Evolutionary conservation across 2,888 invertebrate genomes (phyloP), one percentile per base, ranked within the genome.

Genomic region (Synanthedon tipuliformis): DNA sequence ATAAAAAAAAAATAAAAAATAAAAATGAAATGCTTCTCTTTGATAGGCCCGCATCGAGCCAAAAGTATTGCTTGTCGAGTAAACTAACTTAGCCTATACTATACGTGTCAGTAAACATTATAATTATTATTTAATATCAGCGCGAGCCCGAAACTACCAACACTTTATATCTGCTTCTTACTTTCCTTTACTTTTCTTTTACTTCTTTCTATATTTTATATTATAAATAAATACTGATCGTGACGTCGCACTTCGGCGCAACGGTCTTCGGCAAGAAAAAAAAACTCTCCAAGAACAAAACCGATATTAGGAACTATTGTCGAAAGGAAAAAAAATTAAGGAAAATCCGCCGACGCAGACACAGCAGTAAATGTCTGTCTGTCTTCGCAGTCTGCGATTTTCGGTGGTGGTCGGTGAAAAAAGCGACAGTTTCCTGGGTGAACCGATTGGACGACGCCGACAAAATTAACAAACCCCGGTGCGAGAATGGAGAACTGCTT

Each of bases 11-110:
- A 40, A 59, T 2, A 2, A 65, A 58, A 64, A 66, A 68, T 69
- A 65, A 69, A 71, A 77, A 68, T 63, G 70, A 83, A 84, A 84
- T 83, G 85, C 84, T 75, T 74, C 69, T 81, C 83, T 82, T 82
- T 79, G 84, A 81, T 61, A 60, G 64, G 59, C 63, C 72, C 76
- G 75, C 59, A 64, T 53, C 70, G 73, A 68, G 68, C 71, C 60
- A 57, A 61, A 64, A 34, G 7, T 73, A 73, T 75, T 71, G 79
- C 78, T 75, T 68, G 61, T 62, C 66, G 69, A 59, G 59, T 59
- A 66, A 61, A 56, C 59, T 56, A 71, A 68, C 77, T 73, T 73
- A 74, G 58, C 62, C 73, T 73, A 71, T n/a, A n/a, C n/a, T n/a
- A n/a, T n/a, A n/a, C 61, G 57, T 23, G 23, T 66, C 67, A 68